These are phyloP conservation scores for Indicator indicator DNA, from an alignment of 2,113 vertebrate genomes.

Conservation along the genomic window DNA sequence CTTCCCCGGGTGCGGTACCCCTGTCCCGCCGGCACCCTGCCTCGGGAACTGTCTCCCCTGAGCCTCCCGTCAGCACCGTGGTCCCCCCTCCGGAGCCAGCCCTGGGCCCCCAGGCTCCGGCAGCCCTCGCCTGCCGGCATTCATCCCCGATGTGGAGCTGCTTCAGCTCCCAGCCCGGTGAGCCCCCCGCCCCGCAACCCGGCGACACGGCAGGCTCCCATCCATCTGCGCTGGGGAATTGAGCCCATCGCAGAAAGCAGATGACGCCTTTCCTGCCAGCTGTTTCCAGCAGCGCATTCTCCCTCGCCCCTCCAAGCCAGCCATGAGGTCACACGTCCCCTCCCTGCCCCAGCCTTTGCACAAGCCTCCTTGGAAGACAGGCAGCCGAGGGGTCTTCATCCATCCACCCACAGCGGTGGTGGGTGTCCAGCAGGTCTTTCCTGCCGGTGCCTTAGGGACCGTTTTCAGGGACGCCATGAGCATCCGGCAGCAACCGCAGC, in stretches of 20 bases:
- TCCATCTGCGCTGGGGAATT: not conserved
- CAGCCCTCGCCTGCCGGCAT: too few relatives aligned
- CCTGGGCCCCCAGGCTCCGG: not conserved
- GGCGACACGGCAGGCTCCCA: not conserved
- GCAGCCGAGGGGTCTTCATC: not conserved
- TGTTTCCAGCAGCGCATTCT: not conserved
- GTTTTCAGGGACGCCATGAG: fast-evolving
- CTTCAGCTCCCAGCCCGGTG: not conserved
- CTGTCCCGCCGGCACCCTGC: too few relatives aligned
- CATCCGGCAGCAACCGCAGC: fast-evolving
- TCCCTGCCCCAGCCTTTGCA: not conserved
- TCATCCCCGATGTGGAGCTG: not conserved
- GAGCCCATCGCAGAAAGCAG: not conserved
- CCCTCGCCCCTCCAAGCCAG: not conserved
- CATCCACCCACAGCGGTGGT: not conserved
- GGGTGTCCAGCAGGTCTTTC: not conserved
- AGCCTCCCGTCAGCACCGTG: too few relatives aligned
- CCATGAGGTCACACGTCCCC: fast-evolving
- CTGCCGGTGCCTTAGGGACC: fast-evolving
- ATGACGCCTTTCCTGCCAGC: not conserved
- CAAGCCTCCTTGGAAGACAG: not conserved
- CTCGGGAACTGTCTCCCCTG: not conserved
- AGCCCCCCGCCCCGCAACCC: not conserved
- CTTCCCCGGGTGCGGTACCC: not conserved
- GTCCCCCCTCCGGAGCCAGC: too few relatives aligned